Base-by-base conservation (phyloP, 2,888 invertebrate genomes). In the Archips crataeganus region DNA sequence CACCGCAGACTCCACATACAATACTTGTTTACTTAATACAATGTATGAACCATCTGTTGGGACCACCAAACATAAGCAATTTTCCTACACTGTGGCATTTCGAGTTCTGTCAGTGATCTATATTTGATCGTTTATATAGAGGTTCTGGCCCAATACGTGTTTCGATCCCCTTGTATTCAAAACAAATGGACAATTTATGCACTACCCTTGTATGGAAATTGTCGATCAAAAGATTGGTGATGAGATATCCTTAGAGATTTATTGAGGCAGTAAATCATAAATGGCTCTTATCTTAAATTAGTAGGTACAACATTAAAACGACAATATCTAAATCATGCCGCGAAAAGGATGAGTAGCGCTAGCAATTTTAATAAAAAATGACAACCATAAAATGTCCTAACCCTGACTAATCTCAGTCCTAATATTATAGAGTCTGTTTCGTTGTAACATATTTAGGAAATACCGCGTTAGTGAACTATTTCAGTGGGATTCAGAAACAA, bases 151-250 rank as follows among this genome's bases (percentile, higher is more conserved):
- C 84, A 83, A 84, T 85, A 86, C 83, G 78, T 85, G 83, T 84
- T 82, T 77, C 77, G 77, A 80, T 80, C 81, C 84, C 81, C 82
- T 84, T 83, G 84, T 86, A 89, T 87, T 87, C 85, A 85, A 88
- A 91, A 86, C 85, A 87, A 90, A 91, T 87, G 84, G 83, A 80
- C 85, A 88, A 90, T 91, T 91, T 90, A 92, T 91, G 83, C 87
- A 86, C 79, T 80, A 82, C 74, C 77, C 83, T 88, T 88, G 90
- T 88, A 85, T 84, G 83, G 86, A 87, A 85, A 88, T 88, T 85
- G 87, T 89, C 87, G 87, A 89, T 90, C 87, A 88, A 85, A 82
- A 84, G 85, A 89, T 89, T 77, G 82, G 86, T 80, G 79, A 80
- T 84, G 80, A 83, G 88, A 88, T 89, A 83, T 76, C 76, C 71